phyloP scores from a whole-genome alignment of 2,888 invertebrate species.

The Zhuqinia jingwanae region DNA sequence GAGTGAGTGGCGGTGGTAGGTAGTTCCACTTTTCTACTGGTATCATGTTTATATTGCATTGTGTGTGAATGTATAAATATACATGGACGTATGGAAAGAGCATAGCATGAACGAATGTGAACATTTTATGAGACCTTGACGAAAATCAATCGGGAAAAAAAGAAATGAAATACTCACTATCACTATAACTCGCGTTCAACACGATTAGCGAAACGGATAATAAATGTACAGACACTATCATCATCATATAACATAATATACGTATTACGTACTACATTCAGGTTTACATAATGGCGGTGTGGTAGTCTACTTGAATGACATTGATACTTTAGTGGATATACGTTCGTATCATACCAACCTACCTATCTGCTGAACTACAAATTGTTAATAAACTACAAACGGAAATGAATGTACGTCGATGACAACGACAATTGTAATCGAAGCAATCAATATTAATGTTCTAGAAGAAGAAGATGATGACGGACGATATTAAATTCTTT shows the following conservation, averaged over 20 bases:
- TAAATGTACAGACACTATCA: neutral
- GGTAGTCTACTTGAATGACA: neutral
- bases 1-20: neutral
- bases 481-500: neutral
- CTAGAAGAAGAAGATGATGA: neutral
- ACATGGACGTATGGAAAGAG: slow-evolving; percentile 18
- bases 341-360: neutral
- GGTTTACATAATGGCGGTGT: neutral
- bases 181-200: neutral
- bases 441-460: too few relatives aligned
- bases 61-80: neutral
- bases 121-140: slow-evolving; percentile 49
- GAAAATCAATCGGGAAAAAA: slow-evolving; percentile 61
- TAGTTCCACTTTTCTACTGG: neutral
- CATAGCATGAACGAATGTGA: slow-evolving; percentile 27
- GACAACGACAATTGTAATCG: too few relatives aligned
- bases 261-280: neutral
- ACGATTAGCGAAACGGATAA: neutral
- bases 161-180: slow-evolving; percentile 43
- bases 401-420: neutral
- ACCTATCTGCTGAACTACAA: neutral
- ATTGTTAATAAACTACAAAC: slow-evolving; percentile 24
- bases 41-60: too few relatives aligned
- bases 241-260: neutral
- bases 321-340: neutral